phyloP scores from a whole-genome alignment of 2,113 vertebrate genomes.

The Tapirus terrestris region DNA sequence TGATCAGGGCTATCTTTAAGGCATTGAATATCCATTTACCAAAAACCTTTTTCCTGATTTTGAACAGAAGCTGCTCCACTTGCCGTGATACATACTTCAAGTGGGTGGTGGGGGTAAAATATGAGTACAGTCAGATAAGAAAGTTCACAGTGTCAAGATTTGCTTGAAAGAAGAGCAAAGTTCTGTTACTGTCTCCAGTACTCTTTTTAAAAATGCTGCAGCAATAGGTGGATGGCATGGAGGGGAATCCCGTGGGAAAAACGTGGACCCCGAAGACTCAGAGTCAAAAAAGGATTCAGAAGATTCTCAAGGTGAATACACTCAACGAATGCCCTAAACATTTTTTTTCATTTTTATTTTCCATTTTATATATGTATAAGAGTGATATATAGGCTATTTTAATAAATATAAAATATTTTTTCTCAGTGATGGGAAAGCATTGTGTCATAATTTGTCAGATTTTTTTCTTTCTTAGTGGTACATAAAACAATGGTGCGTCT shows the following conservation, averaged over 20 bases:
- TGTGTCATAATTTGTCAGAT: neutral
- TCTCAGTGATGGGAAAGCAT: neutral
- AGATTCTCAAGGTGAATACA: neutral
- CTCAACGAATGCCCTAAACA: neutral
- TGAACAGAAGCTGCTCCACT: neutral
- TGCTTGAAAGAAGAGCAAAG: neutral
- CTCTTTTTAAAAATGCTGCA: neutral
- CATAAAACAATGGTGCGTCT: neutral
- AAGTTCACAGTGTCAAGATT: neutral
- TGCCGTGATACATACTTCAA: neutral
- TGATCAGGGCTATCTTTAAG: neutral
- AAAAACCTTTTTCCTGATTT: neutral
- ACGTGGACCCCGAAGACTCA: neutral
- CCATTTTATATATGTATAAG: neutral
- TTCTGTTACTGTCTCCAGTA: too few species aligned
- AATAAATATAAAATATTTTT: neutral
- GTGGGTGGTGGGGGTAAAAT: neutral
- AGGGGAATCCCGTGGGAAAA: neutral
- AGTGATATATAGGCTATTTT: neutral
- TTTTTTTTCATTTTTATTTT: neutral
- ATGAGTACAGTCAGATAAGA: neutral
- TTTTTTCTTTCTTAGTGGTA: conserved; percentile 42
- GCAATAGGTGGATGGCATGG: neutral
- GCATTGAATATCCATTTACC: neutral
- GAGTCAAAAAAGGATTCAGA: neutral